These are phyloP conservation scores for Coelopa frigida DNA, from an alignment of 1,140 invertebrate species.

Conservation along the genomic window DNA sequence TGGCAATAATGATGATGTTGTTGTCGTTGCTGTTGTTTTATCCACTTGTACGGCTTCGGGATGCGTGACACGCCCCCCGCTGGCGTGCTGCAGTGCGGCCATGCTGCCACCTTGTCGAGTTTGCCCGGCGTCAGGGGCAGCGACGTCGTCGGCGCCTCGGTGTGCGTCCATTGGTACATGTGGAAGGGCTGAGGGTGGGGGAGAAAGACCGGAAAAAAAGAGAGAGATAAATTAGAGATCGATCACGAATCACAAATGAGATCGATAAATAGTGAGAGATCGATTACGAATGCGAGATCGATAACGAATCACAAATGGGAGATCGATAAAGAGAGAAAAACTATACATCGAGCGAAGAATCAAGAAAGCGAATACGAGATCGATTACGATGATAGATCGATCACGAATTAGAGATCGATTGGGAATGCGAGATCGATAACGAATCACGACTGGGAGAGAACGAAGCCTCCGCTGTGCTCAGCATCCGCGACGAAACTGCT, in stretches of 20 bases:
- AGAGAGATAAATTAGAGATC: constrained; percentile 11
- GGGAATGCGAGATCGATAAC: too few relatives aligned
- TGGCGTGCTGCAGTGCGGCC: constrained; percentile 37
- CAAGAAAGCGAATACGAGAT: not conserved
- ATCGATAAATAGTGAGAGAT: not conserved
- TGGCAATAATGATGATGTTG: too few relatives aligned
- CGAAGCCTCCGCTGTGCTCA: too few relatives aligned
- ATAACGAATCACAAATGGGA: not conserved
- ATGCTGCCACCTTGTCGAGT: constrained; percentile 46
- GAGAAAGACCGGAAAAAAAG: constrained; percentile 46
- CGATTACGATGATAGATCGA: too few relatives aligned
- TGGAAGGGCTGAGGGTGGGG: constrained; percentile 82
- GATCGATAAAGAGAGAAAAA: not conserved
- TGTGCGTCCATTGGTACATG: constrained; percentile 84
- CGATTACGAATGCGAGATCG: not conserved
- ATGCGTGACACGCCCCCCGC: constrained; percentile 14
- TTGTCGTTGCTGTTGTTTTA: constrained; percentile 4
- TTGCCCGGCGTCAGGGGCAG: constrained; percentile 65
- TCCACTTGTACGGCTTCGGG: constrained; percentile 8
- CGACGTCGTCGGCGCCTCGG: constrained; percentile 58
- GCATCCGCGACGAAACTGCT: too few relatives aligned
- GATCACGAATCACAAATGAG: too few relatives aligned
- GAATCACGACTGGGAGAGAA: too few relatives aligned
- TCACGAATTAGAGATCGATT: too few relatives aligned
- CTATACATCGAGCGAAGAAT: not conserved